A percentile compares a stretch with the other conserved stretches of the same genome.
Evolutionary conservation across 2,797 vertebrate species (phyloP).

Genomic region (Lates japonicus): DNA sequence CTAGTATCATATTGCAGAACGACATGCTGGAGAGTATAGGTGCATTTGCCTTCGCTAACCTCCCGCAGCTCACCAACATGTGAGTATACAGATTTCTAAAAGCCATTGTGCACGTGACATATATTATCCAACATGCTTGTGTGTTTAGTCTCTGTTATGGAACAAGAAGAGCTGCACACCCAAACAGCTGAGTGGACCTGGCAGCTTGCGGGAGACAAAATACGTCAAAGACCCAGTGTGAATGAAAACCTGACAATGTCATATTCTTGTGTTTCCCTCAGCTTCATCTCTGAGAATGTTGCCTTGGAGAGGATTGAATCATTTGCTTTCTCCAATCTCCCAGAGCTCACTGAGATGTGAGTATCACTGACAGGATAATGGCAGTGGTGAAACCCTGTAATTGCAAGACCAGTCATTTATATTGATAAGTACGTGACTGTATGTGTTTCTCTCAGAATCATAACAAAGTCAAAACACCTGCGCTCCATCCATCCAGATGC

Average conservation of each 20-base stretch:
- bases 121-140: conserved; percentile 11
- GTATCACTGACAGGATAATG: conserved; percentile 45
- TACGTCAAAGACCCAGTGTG: conserved; percentile 12
- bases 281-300: conserved; percentile 78
- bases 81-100: conserved; percentile 59
- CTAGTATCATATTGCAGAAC: conserved; percentile 77
- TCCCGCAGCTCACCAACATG: conserved; percentile 76
- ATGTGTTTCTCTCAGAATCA: conserved; percentile 86
- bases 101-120: neutral
- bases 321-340: conserved; percentile 81
- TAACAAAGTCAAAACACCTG: conserved; percentile 93
- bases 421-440: conserved; percentile 11
- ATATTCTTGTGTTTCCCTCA: conserved; percentile 49
- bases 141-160: conserved; percentile 65
- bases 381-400: conserved; percentile 10
- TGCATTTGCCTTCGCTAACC: conserved; percentile 74
- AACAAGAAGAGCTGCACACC: conserved; percentile 55
- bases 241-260: conserved; percentile 8
- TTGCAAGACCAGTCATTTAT: neutral
- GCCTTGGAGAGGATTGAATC: conserved; percentile 73
- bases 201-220: conserved; percentile 38
- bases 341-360: conserved; percentile 81
- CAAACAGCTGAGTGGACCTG: conserved; percentile 21
- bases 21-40: conserved; percentile 69
- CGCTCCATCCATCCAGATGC: conserved; percentile 88